phyloP scores from a whole-genome alignment of 2,113 vertebrate genomes.

The Gymnarchus niloticus region DNA sequence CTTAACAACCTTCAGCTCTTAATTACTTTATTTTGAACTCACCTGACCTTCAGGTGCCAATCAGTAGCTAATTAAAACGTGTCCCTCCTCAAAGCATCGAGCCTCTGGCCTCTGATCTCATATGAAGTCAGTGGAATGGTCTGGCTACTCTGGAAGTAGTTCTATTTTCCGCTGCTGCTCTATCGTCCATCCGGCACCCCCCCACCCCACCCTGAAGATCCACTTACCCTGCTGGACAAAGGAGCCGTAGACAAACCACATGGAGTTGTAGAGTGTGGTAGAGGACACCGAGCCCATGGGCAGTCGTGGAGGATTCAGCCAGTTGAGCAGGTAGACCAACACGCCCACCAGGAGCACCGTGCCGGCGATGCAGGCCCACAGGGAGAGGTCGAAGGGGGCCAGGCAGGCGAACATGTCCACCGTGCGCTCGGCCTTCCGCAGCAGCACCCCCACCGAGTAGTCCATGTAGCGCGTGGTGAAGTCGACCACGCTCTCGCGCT shows the following conservation, averaged over 20 bases:
- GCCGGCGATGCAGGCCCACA: constrained; percentile 97
- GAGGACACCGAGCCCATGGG: constrained; percentile 96
- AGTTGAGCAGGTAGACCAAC: constrained; percentile 92
- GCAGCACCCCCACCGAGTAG: constrained; percentile 91
- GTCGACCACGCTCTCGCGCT: constrained; percentile 93
- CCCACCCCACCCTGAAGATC: neutral
- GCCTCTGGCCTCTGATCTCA: neutral
- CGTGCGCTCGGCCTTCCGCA: constrained; percentile 88
- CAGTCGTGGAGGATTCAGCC: constrained; percentile 90
- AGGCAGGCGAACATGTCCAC: constrained; percentile 97
- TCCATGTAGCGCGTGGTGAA: constrained; percentile 98
- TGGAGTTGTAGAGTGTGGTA: constrained; percentile 95
- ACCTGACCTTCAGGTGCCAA: neutral
- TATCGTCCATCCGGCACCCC: neutral
- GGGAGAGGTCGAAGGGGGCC: constrained; percentile 90
- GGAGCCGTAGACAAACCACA: constrained; percentile 99
- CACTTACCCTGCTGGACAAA: constrained; percentile 96
- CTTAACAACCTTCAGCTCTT: constrained; percentile 10
- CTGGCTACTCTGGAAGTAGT: neutral
- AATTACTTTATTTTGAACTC: constrained; percentile 15
- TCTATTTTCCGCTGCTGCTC: too few species aligned
- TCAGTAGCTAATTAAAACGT: neutral
- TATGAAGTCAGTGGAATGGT: neutral
- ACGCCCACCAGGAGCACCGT: constrained; percentile 89
- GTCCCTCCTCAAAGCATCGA: neutral